Base-by-base conservation (phyloP, 1,140 invertebrate genomes). In the Teleogryllus occipitalis region DNA sequence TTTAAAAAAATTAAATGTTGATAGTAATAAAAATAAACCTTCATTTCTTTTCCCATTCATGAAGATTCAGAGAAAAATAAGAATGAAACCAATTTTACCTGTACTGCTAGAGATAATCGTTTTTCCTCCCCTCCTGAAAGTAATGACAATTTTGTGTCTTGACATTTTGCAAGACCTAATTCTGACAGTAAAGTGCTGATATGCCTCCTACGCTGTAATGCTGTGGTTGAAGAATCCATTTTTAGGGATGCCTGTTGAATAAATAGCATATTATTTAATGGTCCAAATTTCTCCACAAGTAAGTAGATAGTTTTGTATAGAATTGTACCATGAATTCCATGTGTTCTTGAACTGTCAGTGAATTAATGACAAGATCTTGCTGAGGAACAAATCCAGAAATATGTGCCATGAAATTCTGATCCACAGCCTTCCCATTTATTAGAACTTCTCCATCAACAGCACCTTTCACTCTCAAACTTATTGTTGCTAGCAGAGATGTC, bases 361-460 rank as follows among this genome's bases (percentile, higher is more conserved):
- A 88, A 81, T 92, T 90, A 47, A 93, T 87, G 77, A 90, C 89
- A 82, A 94, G 85, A 84, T 94, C 92, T 79, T 91, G 87, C 84
- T 94, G 93, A 7, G 92, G 92, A 74, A 93, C 88, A 85, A 93
- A 94, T 79, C 91, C 91, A 21, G 92, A 93, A 81, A 93, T 91
- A 83, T 88, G 89, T 77, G 90, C 87, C 86, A 94, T 91, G 8
- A 91, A 86, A 81, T 89, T 85, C 80, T 89, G 87, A 39, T 89
- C 87, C 47, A 92, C 89, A 48, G 87, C 81, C 78, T 88, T 84
- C n/a, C 91, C 92, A 83, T 94, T 93, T 48, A 94, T 85, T 84
- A 90, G 88, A 81, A 94, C 85, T 81, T 91, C 89, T 73, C 92
- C 93, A 74, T 77, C 72, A 75, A 27, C 39, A 79, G 65, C 82